phyloP scores from a whole-genome alignment of 2,888 invertebrate species.

The Stegophylla sp. region DNA sequence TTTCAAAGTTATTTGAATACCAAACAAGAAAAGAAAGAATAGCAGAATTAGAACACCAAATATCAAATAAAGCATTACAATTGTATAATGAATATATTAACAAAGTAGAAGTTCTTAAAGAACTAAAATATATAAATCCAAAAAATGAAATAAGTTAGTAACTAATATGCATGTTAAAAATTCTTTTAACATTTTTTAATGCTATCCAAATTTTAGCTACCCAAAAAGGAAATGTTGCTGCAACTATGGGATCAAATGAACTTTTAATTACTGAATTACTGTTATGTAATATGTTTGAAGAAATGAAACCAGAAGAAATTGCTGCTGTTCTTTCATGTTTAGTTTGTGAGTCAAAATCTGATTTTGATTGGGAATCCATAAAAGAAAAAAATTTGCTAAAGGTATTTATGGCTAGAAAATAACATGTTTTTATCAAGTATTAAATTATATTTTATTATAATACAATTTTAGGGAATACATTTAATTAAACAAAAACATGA shows the following conservation, averaged over 20 bases:
- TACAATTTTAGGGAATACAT: slow-evolving; percentile 60
- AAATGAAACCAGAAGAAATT: slow-evolving; percentile 87
- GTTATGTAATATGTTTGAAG: slow-evolving; percentile 66
- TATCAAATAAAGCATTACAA: slow-evolving; percentile 75
- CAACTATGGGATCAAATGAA: slow-evolving; percentile 83
- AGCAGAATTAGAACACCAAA: slow-evolving; percentile 68
- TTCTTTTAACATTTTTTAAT: too few relatives aligned
- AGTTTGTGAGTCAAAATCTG: slow-evolving; percentile 86
- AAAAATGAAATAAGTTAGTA: slow-evolving; percentile 53
- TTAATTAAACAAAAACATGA: slow-evolving; percentile 61
- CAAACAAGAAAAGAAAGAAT: slow-evolving; percentile 55
- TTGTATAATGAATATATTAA: slow-evolving; percentile 90
- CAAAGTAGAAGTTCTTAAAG: slow-evolving; percentile 77
- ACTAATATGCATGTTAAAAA: slow-evolving; percentile 63
- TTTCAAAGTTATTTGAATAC: slow-evolving; percentile 49
- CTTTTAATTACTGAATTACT: slow-evolving; percentile 92
- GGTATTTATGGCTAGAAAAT: slow-evolving; percentile 64
- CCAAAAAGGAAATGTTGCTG: slow-evolving; percentile 81
- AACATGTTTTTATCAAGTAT: slow-evolving; percentile 8
- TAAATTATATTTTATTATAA: background rate
- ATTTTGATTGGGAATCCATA: slow-evolving; percentile 66
- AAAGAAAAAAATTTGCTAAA: slow-evolving; percentile 70
- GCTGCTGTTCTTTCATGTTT: slow-evolving; percentile 91
- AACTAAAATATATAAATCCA: slow-evolving; percentile 78
- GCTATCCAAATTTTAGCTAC: slow-evolving; percentile 42